Evolutionary conservation across 2,888 invertebrate species (phyloP), one percentile per base, ranked within the genome.

Genomic region (Pheosia gnoma): DNA sequence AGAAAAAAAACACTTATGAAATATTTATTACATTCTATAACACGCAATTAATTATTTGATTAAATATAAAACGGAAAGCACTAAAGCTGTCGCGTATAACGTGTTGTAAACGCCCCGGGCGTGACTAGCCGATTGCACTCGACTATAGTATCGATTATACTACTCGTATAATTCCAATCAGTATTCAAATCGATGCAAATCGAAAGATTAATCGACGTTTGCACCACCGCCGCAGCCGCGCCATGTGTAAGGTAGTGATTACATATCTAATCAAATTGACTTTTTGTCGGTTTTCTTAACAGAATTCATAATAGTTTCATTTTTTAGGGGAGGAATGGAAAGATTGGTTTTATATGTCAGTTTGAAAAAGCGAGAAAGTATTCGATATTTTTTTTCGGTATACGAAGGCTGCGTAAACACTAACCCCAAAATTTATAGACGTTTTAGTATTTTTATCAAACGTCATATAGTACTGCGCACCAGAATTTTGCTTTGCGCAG

Each of bases 111-210:
- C 74, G 74, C 75, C 80, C 80, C 72, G 69, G 80, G 81, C 82
- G 80, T 79, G 80, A 80, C 81, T 68, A 74, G 68, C 76, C 82
- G 81, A 83, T 84, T 82, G 85, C 85, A 81, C 72, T 78, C 72
- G 72, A 74, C 78, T 79, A 59, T 72, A 51, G 47, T 49, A 41
- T 70, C 58, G 66, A 59, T 57, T 65, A 67, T 52, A 77, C 68
- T 65, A 77, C 75, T 79, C 79, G 81, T 82, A 83, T 87, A 87
- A 87, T 86, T 85, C 86, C 86, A 88, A 89, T 90, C 88, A 88
- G 83, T 87, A 88, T 89, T 89, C 87, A 90, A 89, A 90, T 90
- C 86, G 83, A 88, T 88, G 88, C 87, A 87, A 88, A 90, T 88
- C 85, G 83, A 87, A 86, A 87, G 87, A 90, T 89, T 87, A 88